These are phyloP conservation scores for Aphelocoma californica DNA, from an alignment of 2,797 vertebrate species.

Conservation along the genomic window DNA sequence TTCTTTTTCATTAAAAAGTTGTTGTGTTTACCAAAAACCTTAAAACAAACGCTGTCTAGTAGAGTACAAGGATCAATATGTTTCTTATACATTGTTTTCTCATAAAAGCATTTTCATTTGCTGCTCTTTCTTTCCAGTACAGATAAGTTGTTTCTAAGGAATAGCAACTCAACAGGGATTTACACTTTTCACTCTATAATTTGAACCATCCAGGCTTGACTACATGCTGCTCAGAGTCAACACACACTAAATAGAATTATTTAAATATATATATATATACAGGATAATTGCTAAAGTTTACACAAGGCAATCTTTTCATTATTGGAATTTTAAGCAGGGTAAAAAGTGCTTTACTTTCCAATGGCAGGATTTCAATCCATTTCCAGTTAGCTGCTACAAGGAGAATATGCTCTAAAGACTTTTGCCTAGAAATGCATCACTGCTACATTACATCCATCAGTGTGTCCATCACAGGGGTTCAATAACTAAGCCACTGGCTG, in stretches of 20 bases:
- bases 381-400: not conserved
- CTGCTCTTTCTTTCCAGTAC: not conserved
- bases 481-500: constrained; percentile 1
- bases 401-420: not conserved
- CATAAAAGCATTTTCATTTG: constrained; percentile 27
- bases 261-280: not conserved
- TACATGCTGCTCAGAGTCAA: not conserved
- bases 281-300: constrained; percentile 44
- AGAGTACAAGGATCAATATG: not conserved
- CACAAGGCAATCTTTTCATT: constrained; percentile 1
- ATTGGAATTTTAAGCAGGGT: constrained; percentile 15
- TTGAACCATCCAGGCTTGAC: constrained; percentile 28
- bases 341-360: not conserved
- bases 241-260: not conserved
- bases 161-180: constrained; percentile 31
- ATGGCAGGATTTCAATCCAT: constrained; percentile 8
- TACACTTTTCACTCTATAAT: constrained; percentile 37
- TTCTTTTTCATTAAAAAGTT: not conserved
- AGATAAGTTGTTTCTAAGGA: constrained; percentile 15
- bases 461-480: not conserved
- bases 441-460: not conserved
- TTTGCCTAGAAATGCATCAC: not conserved
- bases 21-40: not conserved
- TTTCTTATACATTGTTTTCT: constrained; percentile 1
- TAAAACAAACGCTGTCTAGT: not conserved